A percentile compares a stretch with the other conserved stretches of the same genome.
phyloP scores from a whole-genome alignment of 1,140 invertebrate species.

The Drosophila orosa region DNA sequence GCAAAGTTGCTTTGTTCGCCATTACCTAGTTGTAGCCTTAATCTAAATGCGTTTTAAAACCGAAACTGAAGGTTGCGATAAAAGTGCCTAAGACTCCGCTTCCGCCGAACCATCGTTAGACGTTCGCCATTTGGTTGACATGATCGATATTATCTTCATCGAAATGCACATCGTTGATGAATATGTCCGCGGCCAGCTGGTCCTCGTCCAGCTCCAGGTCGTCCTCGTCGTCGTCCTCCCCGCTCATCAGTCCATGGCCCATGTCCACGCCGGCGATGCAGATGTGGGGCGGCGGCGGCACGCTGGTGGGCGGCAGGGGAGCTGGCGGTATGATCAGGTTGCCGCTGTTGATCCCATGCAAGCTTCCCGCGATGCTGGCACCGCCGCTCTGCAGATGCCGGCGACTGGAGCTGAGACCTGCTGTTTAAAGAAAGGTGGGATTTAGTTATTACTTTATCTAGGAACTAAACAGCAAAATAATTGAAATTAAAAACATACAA shows the following conservation, averaged over 20 bases:
- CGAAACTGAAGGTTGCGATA: conserved; percentile 73
- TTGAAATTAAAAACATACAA: not conserved
- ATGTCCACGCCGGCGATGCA: conserved; percentile 80
- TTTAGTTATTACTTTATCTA: too few species aligned
- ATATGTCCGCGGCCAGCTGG: conserved; percentile 73
- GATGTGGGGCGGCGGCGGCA: conserved; percentile 82
- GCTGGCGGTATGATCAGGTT: conserved; percentile 81
- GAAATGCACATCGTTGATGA: conserved; percentile 83
- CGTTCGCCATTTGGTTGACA: conserved; percentile 82
- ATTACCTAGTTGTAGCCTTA: conserved; percentile 54
- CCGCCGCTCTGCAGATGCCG: conserved; percentile 82
- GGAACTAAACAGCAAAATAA: too few species aligned
- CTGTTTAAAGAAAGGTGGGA: conserved; percentile 10
- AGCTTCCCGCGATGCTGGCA: conserved; percentile 82
- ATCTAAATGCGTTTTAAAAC: conserved; percentile 69
- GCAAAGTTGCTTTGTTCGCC: conserved; percentile 49
- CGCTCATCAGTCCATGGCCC: conserved; percentile 68
- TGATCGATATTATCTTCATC: conserved; percentile 79
- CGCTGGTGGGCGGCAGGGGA: conserved; percentile 79
- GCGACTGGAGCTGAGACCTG: conserved; percentile 83
- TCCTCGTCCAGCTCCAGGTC: conserved; percentile 75
- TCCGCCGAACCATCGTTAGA: conserved; percentile 70
- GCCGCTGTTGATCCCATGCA: conserved; percentile 83
- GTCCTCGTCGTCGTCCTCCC: conserved; percentile 77
- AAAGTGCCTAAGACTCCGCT: conserved; percentile 59